Base-by-base conservation (phyloP, 2,888 invertebrate species). In the Siphlonurus alternatus region DNA sequence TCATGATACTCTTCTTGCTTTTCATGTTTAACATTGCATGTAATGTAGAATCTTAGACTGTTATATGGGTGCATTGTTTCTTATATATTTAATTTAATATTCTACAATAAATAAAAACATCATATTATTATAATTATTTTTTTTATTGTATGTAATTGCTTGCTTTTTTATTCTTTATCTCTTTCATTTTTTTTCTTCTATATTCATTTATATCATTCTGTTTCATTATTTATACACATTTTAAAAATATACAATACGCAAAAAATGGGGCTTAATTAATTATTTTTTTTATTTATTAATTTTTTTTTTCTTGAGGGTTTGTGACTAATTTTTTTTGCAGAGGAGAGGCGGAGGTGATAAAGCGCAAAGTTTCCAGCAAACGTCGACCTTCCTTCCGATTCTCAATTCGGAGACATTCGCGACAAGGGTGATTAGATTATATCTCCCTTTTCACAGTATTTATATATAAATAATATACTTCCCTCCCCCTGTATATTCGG, bases 261-360 rank as follows among this genome's bases (percentile, higher is more conserved):
- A 10, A 38, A 15, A 38, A 10, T 5, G 38, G 38, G 38, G 38
- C 15, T 5, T 10, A 38, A 38, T 5, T 38, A 38, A 10, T 10
- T 38, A 38, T 10, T 38, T 38, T 38, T 38, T 38, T 38, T 38
- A 38, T 38, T 38, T n/a, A n/a, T 38, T 38, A 15, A 38, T 38
- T 10, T 38, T 38, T 38, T 38, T 10, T 38, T 38, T 38, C 15
- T 38, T 38, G 38, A 5, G 15, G 85, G 91, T 91, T 76, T 80
- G 79, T 70, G 7, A 20, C 56, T n/a, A 61, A 23, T 24, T 22
- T 20, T 22, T 61, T 25, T 61, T 61, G 18, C 61, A 61, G 61
- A 61, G 61, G 24, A 5, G 25, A 61, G 18, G 24, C 20, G 5
- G 25, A 61, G 20, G 56, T 56, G 56, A 20, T 56, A 20, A 56